A percentile compares a stretch with the other conserved stretches of the same genome.
Evolutionary conservation across 2,888 invertebrate species (phyloP).

Genomic region (Ormyrus nitidulus): DNA sequence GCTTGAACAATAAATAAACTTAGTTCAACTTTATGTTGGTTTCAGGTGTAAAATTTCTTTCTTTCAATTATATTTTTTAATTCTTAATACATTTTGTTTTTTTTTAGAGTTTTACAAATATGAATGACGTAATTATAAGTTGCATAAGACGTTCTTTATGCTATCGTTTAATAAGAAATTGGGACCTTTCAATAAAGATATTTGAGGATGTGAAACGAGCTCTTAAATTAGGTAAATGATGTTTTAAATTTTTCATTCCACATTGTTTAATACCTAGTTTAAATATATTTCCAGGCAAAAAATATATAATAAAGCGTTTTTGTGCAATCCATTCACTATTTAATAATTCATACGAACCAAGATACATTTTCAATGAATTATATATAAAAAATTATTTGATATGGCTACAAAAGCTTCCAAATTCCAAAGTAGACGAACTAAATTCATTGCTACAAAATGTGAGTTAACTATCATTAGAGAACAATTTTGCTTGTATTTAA

Average conservation of each 20-base stretch:
- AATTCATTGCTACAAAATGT: conserved; percentile 71
- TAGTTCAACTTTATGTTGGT: conserved; percentile 88
- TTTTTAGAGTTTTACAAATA: conserved; percentile 77
- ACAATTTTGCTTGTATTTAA: neutral
- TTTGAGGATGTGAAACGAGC: conserved; percentile 83
- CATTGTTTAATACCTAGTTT: neutral
- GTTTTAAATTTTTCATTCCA: conserved; percentile 6
- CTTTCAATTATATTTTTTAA: conserved; percentile 9
- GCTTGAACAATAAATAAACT: conserved; percentile 91
- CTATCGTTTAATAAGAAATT: conserved; percentile 88
- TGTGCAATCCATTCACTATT: conserved; percentile 85
- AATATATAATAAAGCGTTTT: conserved; percentile 84
- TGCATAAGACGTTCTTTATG: conserved; percentile 84
- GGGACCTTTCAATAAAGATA: conserved; percentile 82
- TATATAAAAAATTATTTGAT: conserved; percentile 92
- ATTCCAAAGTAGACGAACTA: conserved; percentile 71
- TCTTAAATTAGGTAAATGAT: conserved; percentile 79
- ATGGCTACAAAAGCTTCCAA: conserved; percentile 82
- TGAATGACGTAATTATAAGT: conserved; percentile 80
- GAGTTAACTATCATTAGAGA: conserved; percentile 55
- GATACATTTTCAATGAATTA: conserved; percentile 90
- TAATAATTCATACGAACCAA: conserved; percentile 77
- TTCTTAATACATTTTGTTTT: conserved; percentile 1
- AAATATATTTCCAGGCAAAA: conserved; percentile 73
- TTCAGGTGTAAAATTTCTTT: conserved; percentile 77